Evolutionary conservation across 2,888 invertebrate genomes (phyloP).

Genomic region (Microchrysa polita): DNA sequence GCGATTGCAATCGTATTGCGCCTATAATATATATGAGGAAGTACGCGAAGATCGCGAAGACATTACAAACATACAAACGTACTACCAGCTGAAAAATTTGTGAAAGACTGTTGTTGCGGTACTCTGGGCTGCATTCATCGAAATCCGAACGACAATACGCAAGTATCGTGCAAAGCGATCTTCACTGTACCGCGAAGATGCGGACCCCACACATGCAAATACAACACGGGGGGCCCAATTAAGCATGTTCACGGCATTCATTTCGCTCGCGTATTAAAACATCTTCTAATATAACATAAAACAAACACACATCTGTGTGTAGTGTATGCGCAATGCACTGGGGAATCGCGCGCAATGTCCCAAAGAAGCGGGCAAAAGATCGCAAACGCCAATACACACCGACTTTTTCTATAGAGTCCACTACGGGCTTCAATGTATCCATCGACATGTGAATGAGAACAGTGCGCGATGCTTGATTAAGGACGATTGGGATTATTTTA

Average conservation of each 20-base stretch:
- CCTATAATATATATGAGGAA: no score
- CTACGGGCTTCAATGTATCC: constrained; percentile 11
- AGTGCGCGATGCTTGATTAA: neutral
- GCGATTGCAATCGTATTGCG: constrained; percentile 14
- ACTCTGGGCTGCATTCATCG: neutral
- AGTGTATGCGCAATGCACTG: constrained; percentile 14
- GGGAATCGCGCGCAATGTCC: neutral
- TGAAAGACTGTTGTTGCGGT: neutral
- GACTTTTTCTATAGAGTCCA: neutral
- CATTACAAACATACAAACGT: no score
- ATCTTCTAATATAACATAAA: constrained; percentile 45
- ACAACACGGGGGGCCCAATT: constrained; percentile 57
- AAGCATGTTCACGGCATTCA: constrained; percentile 56
- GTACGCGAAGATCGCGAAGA: neutral
- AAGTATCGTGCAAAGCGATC: constrained; percentile 22
- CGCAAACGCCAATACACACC: constrained; percentile 41
- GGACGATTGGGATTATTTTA: no score
- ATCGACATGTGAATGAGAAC: constrained; percentile 4
- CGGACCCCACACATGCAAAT: constrained; percentile 56
- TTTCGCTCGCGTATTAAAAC: constrained; percentile 52
- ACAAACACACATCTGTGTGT: constrained; percentile 45
- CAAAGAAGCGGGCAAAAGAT: constrained; percentile 1
- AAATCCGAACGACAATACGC: neutral
- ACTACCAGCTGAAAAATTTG: neutral
- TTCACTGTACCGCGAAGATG: neutral